These are phyloP conservation scores for Camelus dromedarius DNA, from an alignment of 2,113 vertebrate genomes.

Conservation along the genomic window DNA sequence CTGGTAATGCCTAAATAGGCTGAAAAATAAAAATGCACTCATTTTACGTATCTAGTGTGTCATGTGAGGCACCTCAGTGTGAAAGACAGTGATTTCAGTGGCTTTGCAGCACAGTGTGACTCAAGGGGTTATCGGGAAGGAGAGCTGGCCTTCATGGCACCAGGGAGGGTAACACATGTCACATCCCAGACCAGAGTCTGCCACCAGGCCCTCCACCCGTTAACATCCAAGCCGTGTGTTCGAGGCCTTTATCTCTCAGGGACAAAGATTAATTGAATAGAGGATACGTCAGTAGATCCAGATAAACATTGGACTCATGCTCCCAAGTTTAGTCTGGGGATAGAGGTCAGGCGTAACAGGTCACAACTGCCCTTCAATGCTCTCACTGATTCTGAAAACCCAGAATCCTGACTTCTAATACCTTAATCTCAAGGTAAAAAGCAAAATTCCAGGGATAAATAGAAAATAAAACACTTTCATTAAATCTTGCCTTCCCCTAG, in stretches of 20 bases:
- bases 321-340: neutral
- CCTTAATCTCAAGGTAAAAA: neutral
- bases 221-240: neutral
- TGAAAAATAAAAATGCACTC: neutral
- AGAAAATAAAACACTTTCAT: neutral
- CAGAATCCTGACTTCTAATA: neutral
- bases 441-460: constrained; percentile 53
- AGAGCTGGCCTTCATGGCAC: neutral
- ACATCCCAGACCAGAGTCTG: neutral
- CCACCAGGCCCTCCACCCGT: neutral
- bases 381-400: neutral
- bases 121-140: neutral
- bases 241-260: neutral
- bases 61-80: neutral
- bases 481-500: neutral
- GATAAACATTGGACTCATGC: neutral
- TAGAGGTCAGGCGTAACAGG: neutral
- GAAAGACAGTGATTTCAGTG: neutral
- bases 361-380: neutral
- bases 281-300: neutral
- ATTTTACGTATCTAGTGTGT: neutral
- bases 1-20: neutral
- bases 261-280: neutral
- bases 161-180: neutral
- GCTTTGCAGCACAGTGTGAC: too few species aligned